Evolutionary conservation across 2,888 invertebrate genomes (phyloP).

Genomic region (Drosophila longiperda): DNA sequence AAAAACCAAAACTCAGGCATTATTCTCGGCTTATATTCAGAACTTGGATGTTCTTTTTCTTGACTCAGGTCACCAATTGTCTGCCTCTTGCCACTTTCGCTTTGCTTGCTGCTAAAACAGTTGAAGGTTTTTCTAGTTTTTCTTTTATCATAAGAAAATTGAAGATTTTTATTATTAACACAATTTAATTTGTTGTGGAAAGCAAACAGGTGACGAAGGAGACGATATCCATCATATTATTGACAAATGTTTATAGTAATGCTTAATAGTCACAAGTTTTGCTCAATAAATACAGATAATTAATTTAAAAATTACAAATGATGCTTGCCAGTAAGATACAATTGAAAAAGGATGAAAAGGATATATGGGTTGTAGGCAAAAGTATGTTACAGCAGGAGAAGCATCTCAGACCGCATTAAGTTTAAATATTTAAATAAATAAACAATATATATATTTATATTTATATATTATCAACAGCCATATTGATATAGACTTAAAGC

Average conservation of each 20-base stretch:
- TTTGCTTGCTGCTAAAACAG: slow-evolving; percentile 2
- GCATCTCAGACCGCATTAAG: background rate
- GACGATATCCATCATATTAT: background rate
- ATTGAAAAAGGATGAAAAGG: background rate
- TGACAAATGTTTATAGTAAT: background rate
- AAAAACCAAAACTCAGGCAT: background rate
- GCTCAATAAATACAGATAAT: background rate
- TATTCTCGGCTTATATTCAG: slow-evolving; percentile 6
- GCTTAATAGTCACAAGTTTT: background rate
- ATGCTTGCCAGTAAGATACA: background rate
- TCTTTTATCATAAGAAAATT: slow-evolving; percentile 2
- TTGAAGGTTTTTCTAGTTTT: background rate
- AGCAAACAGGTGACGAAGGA: background rate
- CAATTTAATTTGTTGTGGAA: background rate
- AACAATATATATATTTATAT: too few species aligned
- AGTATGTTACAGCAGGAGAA: background rate
- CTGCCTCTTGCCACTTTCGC: background rate
- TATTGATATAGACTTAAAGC: background rate
- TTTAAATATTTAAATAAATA: background rate
- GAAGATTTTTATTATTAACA: slow-evolving; percentile 5
- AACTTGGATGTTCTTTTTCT: background rate
- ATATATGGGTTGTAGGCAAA: background rate
- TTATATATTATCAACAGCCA: background rate
- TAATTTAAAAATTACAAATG: background rate
- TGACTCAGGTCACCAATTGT: background rate